Conservation (phyloP, 2,888 invertebrate genomes). For the Cecidostiba fungosa region DNA sequence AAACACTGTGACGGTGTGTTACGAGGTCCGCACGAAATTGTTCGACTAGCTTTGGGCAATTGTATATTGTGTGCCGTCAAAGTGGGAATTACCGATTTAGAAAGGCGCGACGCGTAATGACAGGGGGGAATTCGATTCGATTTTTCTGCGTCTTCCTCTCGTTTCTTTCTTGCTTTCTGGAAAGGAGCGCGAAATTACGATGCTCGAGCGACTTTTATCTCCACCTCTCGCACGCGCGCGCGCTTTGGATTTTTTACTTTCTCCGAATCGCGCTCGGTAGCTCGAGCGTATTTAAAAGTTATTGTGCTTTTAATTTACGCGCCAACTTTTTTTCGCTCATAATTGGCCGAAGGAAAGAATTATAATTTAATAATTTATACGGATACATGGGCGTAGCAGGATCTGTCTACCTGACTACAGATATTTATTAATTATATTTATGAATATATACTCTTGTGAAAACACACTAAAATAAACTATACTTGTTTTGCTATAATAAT, state of each 20-base stretch:
- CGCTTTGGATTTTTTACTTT: constrained; percentile 56
- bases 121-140: neutral
- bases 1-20: neutral
- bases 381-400: neutral
- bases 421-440: neutral
- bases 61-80: neutral
- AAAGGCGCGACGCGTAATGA: constrained; percentile 52
- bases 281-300: constrained; percentile 24
- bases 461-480: neutral
- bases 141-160: constrained; percentile 17
- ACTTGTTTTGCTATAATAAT: neutral
- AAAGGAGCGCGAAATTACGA: constrained; percentile 45
- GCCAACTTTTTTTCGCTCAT: neutral
- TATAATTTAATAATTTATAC: neutral
- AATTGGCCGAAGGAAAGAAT: neutral
- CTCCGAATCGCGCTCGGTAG: constrained; percentile 37
- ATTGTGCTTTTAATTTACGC: neutral
- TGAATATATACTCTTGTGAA: neutral
- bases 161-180: constrained; percentile 44
- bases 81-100: constrained; percentile 49
- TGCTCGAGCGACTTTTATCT: constrained; percentile 56
- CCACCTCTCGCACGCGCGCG: neutral
- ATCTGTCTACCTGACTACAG: neutral
- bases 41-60: constrained; percentile 24
- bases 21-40: constrained; percentile 8